These are phyloP conservation scores for Monoplex corrugatus DNA, from an alignment of 2,888 invertebrate species.

Conservation along the genomic window DNA sequence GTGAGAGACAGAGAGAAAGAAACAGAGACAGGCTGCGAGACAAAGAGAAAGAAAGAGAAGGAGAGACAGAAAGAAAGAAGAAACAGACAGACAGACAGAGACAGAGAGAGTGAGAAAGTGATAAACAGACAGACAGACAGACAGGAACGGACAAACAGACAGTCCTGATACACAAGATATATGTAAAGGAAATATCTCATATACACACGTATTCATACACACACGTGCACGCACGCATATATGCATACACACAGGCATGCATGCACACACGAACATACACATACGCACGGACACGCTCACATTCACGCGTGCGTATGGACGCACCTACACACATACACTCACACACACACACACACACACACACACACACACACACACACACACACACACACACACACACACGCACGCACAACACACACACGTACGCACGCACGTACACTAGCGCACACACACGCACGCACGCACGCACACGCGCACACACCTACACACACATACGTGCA, in stretches of 20 bases:
- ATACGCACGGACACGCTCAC: not conserved
- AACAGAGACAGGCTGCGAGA: too few species aligned
- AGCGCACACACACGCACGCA: too few species aligned
- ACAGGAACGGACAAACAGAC: not conserved
- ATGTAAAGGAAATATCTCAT: too few species aligned
- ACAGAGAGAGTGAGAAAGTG: not conserved
- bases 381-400: not conserved
- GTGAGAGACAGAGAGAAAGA: too few species aligned
- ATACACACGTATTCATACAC: too few species aligned
- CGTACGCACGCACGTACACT: too few species aligned
- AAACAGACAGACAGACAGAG: not conserved
- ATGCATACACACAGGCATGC: not conserved
- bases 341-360: not conserved
- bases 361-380: slow-evolving; percentile 1
- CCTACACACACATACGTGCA: too few species aligned
- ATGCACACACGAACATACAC: not conserved
- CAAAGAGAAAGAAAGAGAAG: not conserved
- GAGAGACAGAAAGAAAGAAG: not conserved
- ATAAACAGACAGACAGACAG: not conserved
- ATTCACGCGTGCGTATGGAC: not conserved
- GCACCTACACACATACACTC: too few species aligned
- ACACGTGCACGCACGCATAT: not conserved
- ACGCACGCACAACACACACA: too few species aligned
- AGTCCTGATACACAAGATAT: too few species aligned
- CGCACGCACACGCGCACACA: too few species aligned